phyloP scores from a whole-genome alignment of 1,140 invertebrate genomes.

The Notospermus geniculatus region DNA sequence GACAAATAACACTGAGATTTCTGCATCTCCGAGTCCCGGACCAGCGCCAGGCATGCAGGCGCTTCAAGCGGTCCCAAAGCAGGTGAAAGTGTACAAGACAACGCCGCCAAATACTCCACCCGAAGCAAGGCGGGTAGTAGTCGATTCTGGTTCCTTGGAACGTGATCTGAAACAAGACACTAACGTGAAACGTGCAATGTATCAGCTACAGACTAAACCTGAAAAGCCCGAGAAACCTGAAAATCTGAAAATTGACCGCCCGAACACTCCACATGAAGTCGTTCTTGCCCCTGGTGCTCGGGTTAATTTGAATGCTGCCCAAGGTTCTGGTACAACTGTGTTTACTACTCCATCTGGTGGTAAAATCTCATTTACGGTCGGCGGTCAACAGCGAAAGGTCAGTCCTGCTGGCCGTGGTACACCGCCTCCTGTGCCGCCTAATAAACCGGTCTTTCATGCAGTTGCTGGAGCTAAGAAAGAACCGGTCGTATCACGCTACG shows the following conservation, averaged over 20 bases:
- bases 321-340: slow-evolving; percentile 37
- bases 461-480: too few species aligned
- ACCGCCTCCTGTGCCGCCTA: slow-evolving; percentile 83
- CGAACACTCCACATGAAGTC: neutral
- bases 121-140: neutral
- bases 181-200: slow-evolving; percentile 6
- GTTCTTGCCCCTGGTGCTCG: neutral
- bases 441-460: slow-evolving; percentile 69
- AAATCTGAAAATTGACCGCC: slow-evolving; percentile 1
- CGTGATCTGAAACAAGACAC: neutral
- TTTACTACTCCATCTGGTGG: slow-evolving; percentile 40
- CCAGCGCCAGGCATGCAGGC: too few species aligned
- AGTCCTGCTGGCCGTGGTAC: slow-evolving; percentile 61
- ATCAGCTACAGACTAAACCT: neutral
- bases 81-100: neutral
- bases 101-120: slow-evolving; percentile 7
- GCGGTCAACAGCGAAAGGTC: slow-evolving; percentile 30
- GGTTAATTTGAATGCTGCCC: neutral
- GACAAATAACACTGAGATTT: neutral
- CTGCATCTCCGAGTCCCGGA: too few species aligned
- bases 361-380: slow-evolving; percentile 37
- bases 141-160: neutral
- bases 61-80: slow-evolving; percentile 1
- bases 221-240: slow-evolving; percentile 23
- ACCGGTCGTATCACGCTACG: too few species aligned